Conservation (phyloP, 2,113 vertebrate species). For the Pygoscelis antarcticus region DNA sequence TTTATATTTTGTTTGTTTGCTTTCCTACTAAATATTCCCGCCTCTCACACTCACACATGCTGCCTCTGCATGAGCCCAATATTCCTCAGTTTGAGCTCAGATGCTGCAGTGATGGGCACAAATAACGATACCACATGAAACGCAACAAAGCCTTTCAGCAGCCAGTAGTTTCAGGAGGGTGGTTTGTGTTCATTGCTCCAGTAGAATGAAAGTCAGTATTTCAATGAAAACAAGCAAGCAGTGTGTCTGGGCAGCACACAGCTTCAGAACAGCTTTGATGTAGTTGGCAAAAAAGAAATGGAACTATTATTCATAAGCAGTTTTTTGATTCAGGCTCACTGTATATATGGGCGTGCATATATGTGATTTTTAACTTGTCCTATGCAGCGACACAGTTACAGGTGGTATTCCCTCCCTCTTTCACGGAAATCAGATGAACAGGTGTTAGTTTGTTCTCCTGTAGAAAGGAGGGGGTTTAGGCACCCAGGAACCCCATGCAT, state of each 20-base stretch:
- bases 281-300: not conserved
- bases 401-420: not conserved
- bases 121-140: not conserved
- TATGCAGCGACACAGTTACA: not conserved
- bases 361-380: not conserved
- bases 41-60: not conserved
- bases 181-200: not conserved
- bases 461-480: not conserved
- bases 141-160: not conserved
- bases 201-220: not conserved
- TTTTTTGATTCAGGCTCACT: not conserved
- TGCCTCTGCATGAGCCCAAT: not conserved
- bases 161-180: not conserved
- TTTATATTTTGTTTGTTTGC: not conserved
- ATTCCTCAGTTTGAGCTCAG: not conserved
- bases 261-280: not conserved
- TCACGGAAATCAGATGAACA: not conserved
- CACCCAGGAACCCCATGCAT: not conserved
- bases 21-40: not conserved
- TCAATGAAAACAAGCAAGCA: not conserved
- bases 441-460: not conserved
- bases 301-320: not conserved
- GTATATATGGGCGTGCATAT: rapidly evolving
- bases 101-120: not conserved
- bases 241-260: not conserved